These are phyloP conservation scores for Pseudorhiza aurosa DNA, from an alignment of 30 jellyfish, hydroid and myxozoan genomes.

Conservation along the genomic window DNA sequence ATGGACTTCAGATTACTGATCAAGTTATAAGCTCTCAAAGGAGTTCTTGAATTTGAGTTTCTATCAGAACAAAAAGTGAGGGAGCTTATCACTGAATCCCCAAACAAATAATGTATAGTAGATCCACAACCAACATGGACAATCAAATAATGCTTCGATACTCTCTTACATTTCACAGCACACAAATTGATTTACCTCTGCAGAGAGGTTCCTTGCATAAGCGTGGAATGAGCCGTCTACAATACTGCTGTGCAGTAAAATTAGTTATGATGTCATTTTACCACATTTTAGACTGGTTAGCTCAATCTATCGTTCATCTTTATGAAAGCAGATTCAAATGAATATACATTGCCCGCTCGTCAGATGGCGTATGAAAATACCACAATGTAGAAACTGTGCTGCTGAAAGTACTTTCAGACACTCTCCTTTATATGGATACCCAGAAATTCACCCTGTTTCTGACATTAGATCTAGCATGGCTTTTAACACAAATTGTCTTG, in stretches of 20 bases:
- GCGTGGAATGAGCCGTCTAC: conserved; percentile 20
- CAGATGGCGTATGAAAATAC: conserved; percentile 30
- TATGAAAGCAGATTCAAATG: conserved; percentile 27
- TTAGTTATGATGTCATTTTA: conserved; percentile 8
- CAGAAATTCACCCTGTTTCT: conserved; percentile 30
- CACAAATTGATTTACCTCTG: neutral
- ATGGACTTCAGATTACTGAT: conserved; percentile 4
- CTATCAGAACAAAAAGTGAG: conserved; percentile 14
- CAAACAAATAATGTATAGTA: neutral
- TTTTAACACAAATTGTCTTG: conserved; percentile 38
- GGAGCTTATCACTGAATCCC: conserved; percentile 16
- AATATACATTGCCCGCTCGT: conserved; percentile 28
- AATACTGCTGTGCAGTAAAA: conserved; percentile 26
- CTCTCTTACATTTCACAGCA: neutral
- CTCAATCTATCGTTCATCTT: conserved; percentile 44
- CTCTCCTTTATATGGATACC: conserved; percentile 9
- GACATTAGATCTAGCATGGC: conserved; percentile 47
- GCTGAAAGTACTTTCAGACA: conserved; percentile 17
- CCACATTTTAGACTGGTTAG: conserved; percentile 41
- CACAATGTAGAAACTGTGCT: conserved; percentile 42
- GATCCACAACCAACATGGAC: conserved; percentile 2
- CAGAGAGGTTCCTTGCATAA: conserved; percentile 15
- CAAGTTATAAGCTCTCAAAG: neutral
- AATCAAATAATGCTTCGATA: neutral
- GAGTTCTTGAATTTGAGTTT: conserved; percentile 13